Evolutionary conservation across 2,888 invertebrate species (phyloP).

Genomic region (Acleris holmiana): DNA sequence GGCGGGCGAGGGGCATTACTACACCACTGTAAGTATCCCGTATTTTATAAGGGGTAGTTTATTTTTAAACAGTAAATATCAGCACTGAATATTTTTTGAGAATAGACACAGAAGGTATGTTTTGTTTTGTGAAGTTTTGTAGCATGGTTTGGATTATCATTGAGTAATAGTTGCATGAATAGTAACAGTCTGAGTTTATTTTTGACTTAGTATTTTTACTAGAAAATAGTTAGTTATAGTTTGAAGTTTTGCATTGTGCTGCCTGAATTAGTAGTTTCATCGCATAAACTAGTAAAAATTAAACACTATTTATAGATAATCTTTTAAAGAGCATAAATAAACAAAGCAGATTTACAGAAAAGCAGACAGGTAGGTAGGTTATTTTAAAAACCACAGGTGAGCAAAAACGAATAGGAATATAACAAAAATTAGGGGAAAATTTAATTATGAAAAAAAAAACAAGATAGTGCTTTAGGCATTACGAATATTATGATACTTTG

Average conservation of each 20-base stretch:
- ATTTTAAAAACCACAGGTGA: too few relatives aligned
- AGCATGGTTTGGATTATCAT: slow-evolving; percentile 25
- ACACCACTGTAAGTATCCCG: slow-evolving; percentile 68
- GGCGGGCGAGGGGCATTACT: slow-evolving; percentile 84
- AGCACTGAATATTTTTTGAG: neutral
- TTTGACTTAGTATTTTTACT: neutral
- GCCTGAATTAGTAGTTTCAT: neutral
- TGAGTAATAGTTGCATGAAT: slow-evolving; percentile 10
- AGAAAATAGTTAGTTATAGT: neutral
- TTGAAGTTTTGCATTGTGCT: neutral
- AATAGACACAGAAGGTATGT: slow-evolving; percentile 1
- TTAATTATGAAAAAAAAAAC: too few relatives aligned
- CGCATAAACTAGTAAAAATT: neutral
- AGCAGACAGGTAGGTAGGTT: too few relatives aligned
- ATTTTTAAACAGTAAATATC: neutral
- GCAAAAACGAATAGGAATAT: too few relatives aligned
- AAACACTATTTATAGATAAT: too few relatives aligned
- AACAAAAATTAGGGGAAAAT: too few relatives aligned
- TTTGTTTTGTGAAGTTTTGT: neutral
- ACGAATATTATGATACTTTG: too few relatives aligned
- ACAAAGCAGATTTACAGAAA: too few relatives aligned
- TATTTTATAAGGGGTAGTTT: too few relatives aligned
- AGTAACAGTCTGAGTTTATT: neutral
- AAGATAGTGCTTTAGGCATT: too few relatives aligned
- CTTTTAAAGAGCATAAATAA: too few relatives aligned